Conservation (phyloP, 2,113 vertebrate genomes). For the Aspiorhynchus laticeps region DNA sequence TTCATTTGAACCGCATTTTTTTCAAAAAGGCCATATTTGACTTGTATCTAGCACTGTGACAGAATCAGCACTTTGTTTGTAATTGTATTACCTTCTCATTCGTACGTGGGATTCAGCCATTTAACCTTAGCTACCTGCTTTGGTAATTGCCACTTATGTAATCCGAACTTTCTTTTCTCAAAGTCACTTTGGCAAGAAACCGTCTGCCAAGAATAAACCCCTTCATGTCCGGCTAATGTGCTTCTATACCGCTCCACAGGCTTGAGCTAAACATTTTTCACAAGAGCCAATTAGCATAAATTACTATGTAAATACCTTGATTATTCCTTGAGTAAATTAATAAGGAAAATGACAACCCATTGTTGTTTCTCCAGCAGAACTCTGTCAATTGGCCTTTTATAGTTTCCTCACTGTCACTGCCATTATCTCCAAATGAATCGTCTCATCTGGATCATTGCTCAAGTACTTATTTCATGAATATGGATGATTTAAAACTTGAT, state of each 20-base stretch:
- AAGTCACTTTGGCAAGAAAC: conserved; percentile 29
- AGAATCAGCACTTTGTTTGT: neutral
- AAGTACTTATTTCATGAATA: conserved; percentile 44
- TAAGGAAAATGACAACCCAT: conserved; percentile 42
- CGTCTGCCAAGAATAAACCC: neutral
- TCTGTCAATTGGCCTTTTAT: conserved; percentile 48
- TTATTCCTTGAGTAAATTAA: conserved; percentile 59
- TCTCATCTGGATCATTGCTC: conserved; percentile 42
- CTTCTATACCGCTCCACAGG: neutral
- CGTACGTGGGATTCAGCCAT: neutral
- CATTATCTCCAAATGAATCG: conserved; percentile 44
- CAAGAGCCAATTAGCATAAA: conserved; percentile 56
- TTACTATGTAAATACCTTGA: conserved; percentile 60
- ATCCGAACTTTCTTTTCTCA: conserved; percentile 21
- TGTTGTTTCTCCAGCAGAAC: conserved; percentile 44
- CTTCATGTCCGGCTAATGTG: neutral
- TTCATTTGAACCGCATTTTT: neutral
- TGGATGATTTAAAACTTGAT: conserved; percentile 47
- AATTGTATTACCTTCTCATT: neutral
- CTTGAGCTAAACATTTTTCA: conserved; percentile 57
- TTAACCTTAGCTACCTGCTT: conserved; percentile 10
- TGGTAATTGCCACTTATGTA: conserved; percentile 6
- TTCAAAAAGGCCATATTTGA: neutral
- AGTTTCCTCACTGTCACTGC: conserved; percentile 14
- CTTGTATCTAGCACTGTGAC: conserved; percentile 19